Evolutionary conservation across 2,113 vertebrate genomes (phyloP), one percentile per base, ranked within the genome.

Genomic region (Coturnix japonica): DNA sequence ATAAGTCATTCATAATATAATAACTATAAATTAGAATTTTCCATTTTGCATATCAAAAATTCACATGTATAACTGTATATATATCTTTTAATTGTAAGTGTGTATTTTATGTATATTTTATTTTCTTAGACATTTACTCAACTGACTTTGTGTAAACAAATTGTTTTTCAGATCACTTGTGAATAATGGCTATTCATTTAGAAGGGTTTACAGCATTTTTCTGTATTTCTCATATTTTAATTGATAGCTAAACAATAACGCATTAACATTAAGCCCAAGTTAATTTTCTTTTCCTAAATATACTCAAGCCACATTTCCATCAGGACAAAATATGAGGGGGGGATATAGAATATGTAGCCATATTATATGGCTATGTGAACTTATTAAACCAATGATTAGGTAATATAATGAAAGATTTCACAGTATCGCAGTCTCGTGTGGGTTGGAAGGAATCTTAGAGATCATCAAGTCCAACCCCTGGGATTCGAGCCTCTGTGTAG

Each of bases 11-110:
- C 65, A 30, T 26, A 15, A 73, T 22, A 66, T 77, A 89, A 57
- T 61, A 80, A 63, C 10, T 65, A 8, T 31, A 54, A 59, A 77
- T 7, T 39, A 81, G 49, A 41, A 20, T 39, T 80, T 76, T 85
- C 20, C 20, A n/a, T 43, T 53, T 9, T 11, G 31, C 13, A 31
- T 2, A 30, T 43, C 61, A 18, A 88, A 66, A 73, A 83, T 4
- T 2, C 53, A 23, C 47, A 23, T 23, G 47, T 66, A 57, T 72
- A 57, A 47, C 20, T 57, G 14, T 70, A 9, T 66, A 65, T 70
- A 9, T 66, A 65, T 6, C 15, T 39, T 82, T 61, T 82, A 82
- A 85, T 19, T 59, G 16, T 18, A 76, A 85, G 90, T 85, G 67
- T 35, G 37, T 33, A 21, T 80, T 76, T 70, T 69, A 16, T 73